These are phyloP conservation scores for Cylas formicarius DNA, from an alignment of 1,140 invertebrate species.

Conservation along the genomic window DNA sequence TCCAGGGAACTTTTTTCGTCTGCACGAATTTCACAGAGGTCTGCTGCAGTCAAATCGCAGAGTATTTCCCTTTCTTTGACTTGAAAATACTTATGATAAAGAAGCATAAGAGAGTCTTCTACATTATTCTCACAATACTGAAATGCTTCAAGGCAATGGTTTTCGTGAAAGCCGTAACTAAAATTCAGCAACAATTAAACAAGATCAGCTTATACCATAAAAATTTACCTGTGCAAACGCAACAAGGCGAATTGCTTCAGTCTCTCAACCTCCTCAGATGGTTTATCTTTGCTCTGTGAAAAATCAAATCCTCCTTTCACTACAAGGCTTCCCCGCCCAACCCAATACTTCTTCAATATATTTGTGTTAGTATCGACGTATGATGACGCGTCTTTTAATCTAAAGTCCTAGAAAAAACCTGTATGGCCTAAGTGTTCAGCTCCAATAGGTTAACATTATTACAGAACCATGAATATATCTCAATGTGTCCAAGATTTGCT, in stretches of 20 bases:
- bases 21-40: constrained; percentile 53
- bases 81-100: constrained; percentile 62
- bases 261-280: constrained; percentile 49
- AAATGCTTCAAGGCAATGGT: constrained; percentile 67
- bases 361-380: constrained; percentile 59
- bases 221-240: constrained; percentile 56
- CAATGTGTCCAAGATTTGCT: constrained; percentile 61
- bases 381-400: constrained; percentile 41
- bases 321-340: constrained; percentile 62
- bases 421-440: neutral
- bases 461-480: constrained; percentile 60
- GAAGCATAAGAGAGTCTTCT: constrained; percentile 57
- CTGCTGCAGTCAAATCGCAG: constrained; percentile 43
- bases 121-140: constrained; percentile 54
- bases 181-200: constrained; percentile 31
- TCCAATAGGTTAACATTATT: too few relatives aligned
- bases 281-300: constrained; percentile 48
- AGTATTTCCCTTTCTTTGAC: constrained; percentile 37
- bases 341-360: constrained; percentile 62
- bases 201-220: constrained; percentile 1
- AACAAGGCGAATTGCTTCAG: constrained; percentile 59
- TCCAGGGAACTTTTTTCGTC: constrained; percentile 66
- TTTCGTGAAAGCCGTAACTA: constrained; percentile 62
- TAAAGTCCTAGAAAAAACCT: constrained; percentile 44
- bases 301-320: constrained; percentile 63